Conservation (phyloP, 2,888 invertebrate genomes). For the Cataglyphis cursor region DNA sequence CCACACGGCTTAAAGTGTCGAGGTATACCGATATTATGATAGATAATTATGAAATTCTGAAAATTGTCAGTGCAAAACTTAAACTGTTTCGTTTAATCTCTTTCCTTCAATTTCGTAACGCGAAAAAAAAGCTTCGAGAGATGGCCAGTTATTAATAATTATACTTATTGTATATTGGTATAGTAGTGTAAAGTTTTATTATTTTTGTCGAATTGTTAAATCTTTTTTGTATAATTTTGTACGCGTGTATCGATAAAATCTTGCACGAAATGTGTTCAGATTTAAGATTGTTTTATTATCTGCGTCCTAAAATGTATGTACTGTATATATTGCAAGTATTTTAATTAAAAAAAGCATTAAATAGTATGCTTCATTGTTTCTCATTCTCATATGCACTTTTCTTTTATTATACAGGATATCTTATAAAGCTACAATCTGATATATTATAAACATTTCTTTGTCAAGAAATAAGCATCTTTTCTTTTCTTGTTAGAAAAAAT, state of each 20-base stretch:
- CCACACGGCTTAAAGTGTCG: neutral
- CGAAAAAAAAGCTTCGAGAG: neutral
- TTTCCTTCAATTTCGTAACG: neutral
- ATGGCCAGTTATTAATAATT: conserved; percentile 23
- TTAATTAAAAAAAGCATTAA: conserved; percentile 74
- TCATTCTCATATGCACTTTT: neutral
- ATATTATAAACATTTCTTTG: neutral
- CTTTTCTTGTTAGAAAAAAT: neutral
- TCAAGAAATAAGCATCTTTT: neutral
- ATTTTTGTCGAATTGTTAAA: conserved; percentile 43
- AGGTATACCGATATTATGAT: conserved; percentile 10
- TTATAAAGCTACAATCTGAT: neutral
- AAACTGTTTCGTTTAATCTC: conserved; percentile 5
- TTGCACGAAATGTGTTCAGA: conserved; percentile 49
- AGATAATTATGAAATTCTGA: conserved; percentile 10
- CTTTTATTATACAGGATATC: neutral
- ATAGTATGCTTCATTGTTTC: conserved; percentile 22
- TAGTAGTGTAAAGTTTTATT: conserved; percentile 32
- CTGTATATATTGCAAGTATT: conserved; percentile 83
- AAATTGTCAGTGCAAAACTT: neutral
- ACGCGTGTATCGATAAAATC: conserved; percentile 45
- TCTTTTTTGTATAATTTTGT: conserved; percentile 58
- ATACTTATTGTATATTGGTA: conserved; percentile 25
- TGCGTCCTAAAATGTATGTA: conserved; percentile 76
- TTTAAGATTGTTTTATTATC: conserved; percentile 56